Evolutionary conservation across 2,888 invertebrate genomes (phyloP), one percentile per base, ranked within the genome.

Genomic region (Aspidiotus destructor): DNA sequence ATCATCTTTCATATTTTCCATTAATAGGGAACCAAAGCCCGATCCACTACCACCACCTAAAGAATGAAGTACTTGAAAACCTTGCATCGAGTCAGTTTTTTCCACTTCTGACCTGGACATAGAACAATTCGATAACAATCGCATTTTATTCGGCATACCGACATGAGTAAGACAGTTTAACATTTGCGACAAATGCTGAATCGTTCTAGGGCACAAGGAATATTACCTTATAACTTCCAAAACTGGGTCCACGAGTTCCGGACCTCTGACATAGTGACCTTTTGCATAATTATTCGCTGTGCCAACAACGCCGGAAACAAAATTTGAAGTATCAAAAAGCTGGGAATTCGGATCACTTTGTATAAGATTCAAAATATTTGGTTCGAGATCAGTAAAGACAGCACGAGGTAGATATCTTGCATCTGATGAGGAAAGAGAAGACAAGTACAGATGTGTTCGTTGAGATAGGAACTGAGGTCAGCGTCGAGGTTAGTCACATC

Each of bases 261-360:
- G 60, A 41, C 67, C 67, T 15, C 60, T 60, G 10, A 60, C 60
- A 11, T 67, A 67, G 60, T 60, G 58, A 15, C 67, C 67, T 60
- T 67, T 67, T 3, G 67, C 67, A n/a, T 48, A 67, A 60, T 67
- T 67, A 67, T 67, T 67, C 40, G 60, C 67, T 5, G 67, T 60
- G 10, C 67, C 67, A 15, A 60, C 60, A 8, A 53, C 44, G 11
- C 67, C 67, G 13, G 67, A 58, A 3, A 67, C 53, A 41, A 67
- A 67, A 60, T 67, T 67, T 48, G 58, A 60, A 28, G 67, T 58
- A n/a, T 67, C 60, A 55, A 67, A 67, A 41, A 67, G 17, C 13
- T 67, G 67, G 28, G 60, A 42, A 28, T 52, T 48, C 15, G 53
- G 41, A 52, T 60, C 60, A 16, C 67, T 60, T 67, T 60, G 67